These are phyloP conservation scores for Ashinkailepas kermadecensis DNA, from an alignment of 2,888 invertebrate genomes.

Conservation along the genomic window DNA sequence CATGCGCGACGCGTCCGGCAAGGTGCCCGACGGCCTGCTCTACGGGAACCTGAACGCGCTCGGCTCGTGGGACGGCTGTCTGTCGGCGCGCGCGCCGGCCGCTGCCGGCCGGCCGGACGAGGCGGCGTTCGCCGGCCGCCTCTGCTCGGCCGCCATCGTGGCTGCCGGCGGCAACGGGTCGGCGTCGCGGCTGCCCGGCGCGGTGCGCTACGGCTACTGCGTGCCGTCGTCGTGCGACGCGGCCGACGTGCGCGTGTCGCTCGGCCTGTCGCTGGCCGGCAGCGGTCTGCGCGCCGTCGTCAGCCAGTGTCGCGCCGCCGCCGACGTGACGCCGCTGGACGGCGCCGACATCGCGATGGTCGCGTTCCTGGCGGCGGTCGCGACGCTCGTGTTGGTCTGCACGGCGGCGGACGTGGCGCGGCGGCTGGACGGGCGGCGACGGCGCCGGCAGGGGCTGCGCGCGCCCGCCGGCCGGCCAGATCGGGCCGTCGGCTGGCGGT, in stretches of 20 bases:
- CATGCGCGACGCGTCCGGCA: slow-evolving; percentile 10
- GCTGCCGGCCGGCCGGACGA: neutral
- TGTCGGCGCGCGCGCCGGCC: neutral
- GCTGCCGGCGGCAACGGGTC: neutral
- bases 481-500: neutral
- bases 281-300: neutral
- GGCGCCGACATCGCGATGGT: neutral
- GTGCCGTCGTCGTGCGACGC: neutral
- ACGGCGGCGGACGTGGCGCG: neutral
- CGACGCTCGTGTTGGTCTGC: neutral
- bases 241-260: neutral
- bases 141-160: neutral
- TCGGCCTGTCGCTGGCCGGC: neutral
- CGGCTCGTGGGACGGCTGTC: slow-evolving; percentile 9
- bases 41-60: neutral
- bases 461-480: neutral
- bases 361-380: neutral
- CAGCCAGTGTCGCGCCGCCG: neutral
- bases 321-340: neutral
- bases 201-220: slow-evolving; percentile 10
- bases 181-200: neutral
- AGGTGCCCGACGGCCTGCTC: slow-evolving; percentile 19
- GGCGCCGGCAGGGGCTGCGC: no score
- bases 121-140: neutral
- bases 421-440: neutral